phyloP scores from a whole-genome alignment of 2,888 invertebrate species.

The Trissolcus brochymenae region DNA sequence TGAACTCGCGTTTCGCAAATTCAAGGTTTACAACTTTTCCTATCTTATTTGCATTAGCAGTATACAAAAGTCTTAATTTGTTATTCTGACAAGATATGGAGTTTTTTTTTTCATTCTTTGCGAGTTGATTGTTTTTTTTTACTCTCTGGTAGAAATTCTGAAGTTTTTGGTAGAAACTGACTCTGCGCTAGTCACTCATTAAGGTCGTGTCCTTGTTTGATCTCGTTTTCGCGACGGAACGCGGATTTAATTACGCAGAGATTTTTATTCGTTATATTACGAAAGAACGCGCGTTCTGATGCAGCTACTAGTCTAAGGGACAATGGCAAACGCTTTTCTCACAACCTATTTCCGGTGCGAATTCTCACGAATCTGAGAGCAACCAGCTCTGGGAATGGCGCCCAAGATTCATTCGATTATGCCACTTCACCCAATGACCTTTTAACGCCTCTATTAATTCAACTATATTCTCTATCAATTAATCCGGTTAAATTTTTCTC shows the following conservation, averaged over 20 bases:
- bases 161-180: conserved; percentile 8
- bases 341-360: conserved; percentile 64
- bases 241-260: conserved; percentile 68
- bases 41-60: no score
- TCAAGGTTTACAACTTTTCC: no score
- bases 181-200: conserved; percentile 62
- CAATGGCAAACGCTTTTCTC: conserved; percentile 66
- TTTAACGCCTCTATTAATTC: conserved; percentile 46
- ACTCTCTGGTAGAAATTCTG: not conserved
- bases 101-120: not conserved
- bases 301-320: conserved; percentile 40
- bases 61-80: no score
- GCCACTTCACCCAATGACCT: conserved; percentile 55
- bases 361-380: conserved; percentile 61
- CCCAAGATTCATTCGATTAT: conserved; percentile 57
- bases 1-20: no score
- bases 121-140: no score
- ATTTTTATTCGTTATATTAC: conserved; percentile 62
- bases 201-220: conserved; percentile 72
- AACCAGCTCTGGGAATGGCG: conserved; percentile 43
- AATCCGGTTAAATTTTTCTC: conserved; percentile 40
- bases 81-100: not conserved
- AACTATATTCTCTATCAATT: conserved; percentile 46
- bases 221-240: conserved; percentile 63
- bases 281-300: conserved; percentile 50